A percentile compares a stretch with the other conserved stretches of the same genome.
Conservation (phyloP, 92 coral and sea anemone genomes). For the Bergia sp. region DNA sequence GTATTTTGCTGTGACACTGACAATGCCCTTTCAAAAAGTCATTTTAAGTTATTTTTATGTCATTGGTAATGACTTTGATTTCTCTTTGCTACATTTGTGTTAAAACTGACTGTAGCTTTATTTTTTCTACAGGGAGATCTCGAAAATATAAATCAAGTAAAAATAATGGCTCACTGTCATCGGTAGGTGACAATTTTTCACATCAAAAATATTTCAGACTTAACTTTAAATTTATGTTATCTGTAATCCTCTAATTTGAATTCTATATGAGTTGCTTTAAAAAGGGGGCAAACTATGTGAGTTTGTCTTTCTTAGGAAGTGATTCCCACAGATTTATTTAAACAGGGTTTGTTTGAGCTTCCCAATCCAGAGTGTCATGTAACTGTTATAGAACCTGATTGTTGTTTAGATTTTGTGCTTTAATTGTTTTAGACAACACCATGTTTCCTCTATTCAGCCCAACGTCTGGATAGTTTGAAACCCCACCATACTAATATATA, state of each 20-base stretch:
- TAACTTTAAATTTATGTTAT: not conserved
- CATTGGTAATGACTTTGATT: too few species aligned
- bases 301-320: not conserved
- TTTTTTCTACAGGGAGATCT: slow-evolving; percentile 74
- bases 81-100: not conserved
- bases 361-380: too few species aligned
- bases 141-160: slow-evolving; percentile 95
- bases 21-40: too few species aligned
- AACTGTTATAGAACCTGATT: too few species aligned
- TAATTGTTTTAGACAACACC: too few species aligned
- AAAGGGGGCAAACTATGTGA: not conserved
- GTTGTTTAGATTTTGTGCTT: too few species aligned
- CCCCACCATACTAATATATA: too few species aligned
- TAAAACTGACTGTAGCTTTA: not conserved
- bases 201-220: not conserved
- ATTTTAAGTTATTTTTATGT: too few species aligned
- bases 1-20: not conserved
- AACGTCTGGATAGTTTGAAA: too few species aligned
- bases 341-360: too few species aligned
- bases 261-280: not conserved
- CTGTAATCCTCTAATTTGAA: not conserved
- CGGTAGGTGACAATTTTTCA: slow-evolving; percentile 67
- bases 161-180: slow-evolving; percentile 80
- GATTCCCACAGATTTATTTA: too few species aligned
- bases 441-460: too few species aligned